Conservation (phyloP, 2,797 vertebrate species). For the Rhinophrynus dorsalis region DNA sequence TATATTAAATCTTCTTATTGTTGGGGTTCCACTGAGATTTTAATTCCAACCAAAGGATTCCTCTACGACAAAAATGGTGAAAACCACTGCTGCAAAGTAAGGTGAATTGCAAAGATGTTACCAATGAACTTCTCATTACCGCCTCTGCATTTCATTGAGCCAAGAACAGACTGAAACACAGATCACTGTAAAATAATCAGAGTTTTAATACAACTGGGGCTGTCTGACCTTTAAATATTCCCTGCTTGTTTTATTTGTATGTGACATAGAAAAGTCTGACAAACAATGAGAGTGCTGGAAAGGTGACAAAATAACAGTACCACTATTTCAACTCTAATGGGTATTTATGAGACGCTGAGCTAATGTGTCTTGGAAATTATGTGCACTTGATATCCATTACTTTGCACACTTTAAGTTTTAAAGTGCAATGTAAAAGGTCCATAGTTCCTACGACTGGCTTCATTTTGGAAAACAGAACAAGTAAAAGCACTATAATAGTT, state of each 20-base stretch:
- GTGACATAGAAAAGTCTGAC: slow-evolving; percentile 8
- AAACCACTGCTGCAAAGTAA: too few species aligned
- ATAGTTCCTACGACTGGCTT: not conserved
- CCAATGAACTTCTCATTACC: too few species aligned
- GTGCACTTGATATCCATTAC: slow-evolving; percentile 13
- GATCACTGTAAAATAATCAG: too few species aligned
- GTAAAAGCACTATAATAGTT: slow-evolving; percentile 13
- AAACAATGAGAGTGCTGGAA: not conserved
- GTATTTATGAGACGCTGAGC: slow-evolving; percentile 6
- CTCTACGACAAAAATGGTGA: too few species aligned
- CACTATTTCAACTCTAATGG: slow-evolving; percentile 16
- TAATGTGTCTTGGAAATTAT: slow-evolving; percentile 23
- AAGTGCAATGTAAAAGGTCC: slow-evolving; percentile 7
- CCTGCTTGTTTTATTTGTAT: slow-evolving; percentile 23
- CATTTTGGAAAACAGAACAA: not conserved
- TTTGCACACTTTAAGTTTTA: slow-evolving; percentile 7
- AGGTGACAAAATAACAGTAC: slow-evolving; percentile 28
- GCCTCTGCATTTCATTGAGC: too few species aligned
- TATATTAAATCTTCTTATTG: too few species aligned
- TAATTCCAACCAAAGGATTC: too few species aligned
- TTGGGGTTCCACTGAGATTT: too few species aligned
- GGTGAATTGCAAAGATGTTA: too few species aligned
- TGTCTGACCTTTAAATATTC: slow-evolving; percentile 22
- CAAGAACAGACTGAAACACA: too few species aligned
- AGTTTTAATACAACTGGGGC: too few species aligned